Evolutionary conservation across 2,888 invertebrate genomes (phyloP), one percentile per base, ranked within the genome.

Genomic region (Cacoxenus indagator): DNA sequence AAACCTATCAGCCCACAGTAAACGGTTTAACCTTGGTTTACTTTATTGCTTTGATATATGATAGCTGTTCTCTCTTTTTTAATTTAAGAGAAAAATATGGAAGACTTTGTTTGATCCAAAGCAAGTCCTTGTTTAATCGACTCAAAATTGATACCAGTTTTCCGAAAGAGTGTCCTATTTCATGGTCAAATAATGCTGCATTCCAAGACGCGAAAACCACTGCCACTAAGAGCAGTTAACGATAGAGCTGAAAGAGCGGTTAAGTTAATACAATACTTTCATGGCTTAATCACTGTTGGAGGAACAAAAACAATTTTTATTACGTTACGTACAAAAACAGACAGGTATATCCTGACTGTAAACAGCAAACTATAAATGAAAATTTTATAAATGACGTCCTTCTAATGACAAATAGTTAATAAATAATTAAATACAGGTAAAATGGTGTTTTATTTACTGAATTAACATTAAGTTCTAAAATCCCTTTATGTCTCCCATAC

Each of bases 321-420:
- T 67, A 69, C 69, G 77, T 66, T 68, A 71, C 64, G 54, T 68
- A 46, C 67, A 64, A 69, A 68, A 67, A 64, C 69, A 67, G 69
- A 66, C 65, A 65, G 48, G 45, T 73, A 24, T 68, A 70, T 73
- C 66, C 67, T 65, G 51, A 64, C 57, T 64, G 62, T 62, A 48
- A 64, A 69, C 67, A 68, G 64, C 9, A 31, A 51, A 66, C 14
- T 29, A n/a, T 69, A 65, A 51, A 67, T 64, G 46, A 26, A 43
- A 67, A 43, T n/a, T n/a, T n/a, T n/a, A n/a, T n/a, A n/a, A n/a
- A n/a, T n/a, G n/a, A n/a, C n/a, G n/a, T n/a, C n/a, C n/a, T n/a
- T n/a, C n/a, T n/a, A n/a, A n/a, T n/a, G n/a, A n/a, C n/a, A n/a
- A n/a, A n/a, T n/a, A n/a, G n/a, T n/a, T n/a, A n/a, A n/a, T n/a